These are phyloP conservation scores for Enteromius unitaeniatus DNA, from an alignment of 2,797 vertebrate genomes.

Conservation along the genomic window DNA sequence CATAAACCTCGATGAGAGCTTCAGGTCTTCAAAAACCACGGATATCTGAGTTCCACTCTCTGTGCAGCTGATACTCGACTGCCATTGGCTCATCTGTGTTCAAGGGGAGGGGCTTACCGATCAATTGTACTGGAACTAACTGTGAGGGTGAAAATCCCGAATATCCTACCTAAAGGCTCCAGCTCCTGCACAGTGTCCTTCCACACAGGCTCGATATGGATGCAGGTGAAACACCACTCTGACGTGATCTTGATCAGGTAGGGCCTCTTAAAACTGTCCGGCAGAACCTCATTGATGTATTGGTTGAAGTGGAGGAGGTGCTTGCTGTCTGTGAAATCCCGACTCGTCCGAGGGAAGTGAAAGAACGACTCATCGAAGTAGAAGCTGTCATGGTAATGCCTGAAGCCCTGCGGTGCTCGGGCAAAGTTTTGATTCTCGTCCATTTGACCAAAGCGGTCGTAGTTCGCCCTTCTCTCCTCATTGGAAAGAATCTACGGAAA, in stretches of 20 bases:
- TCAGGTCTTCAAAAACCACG: too few relatives aligned
- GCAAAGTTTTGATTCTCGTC: constrained; percentile 86
- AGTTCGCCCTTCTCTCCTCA: constrained; percentile 89
- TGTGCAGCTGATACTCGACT: too few relatives aligned
- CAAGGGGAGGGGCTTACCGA: too few relatives aligned
- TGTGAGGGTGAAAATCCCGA: neutral
- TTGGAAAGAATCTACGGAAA: constrained; percentile 85
- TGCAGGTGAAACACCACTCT: constrained; percentile 96
- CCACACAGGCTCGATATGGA: constrained; percentile 96
- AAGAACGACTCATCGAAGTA: constrained; percentile 97
- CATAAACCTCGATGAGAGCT: too few relatives aligned
- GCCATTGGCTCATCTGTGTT: too few relatives aligned
- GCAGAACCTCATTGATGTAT: constrained; percentile 89
- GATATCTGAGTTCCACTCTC: too few relatives aligned
- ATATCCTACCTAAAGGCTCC: constrained; percentile 83
- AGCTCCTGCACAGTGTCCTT: constrained; percentile 90
- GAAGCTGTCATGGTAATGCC: constrained; percentile 90
- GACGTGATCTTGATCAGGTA: constrained; percentile 97
- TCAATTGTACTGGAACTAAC: neutral
- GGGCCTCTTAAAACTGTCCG: constrained; percentile 90
- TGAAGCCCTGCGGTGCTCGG: constrained; percentile 86
- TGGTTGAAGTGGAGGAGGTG: constrained; percentile 89
- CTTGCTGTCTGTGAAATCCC: constrained; percentile 89
- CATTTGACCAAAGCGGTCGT: constrained; percentile 90
- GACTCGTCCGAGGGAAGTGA: constrained; percentile 86